Evolutionary conservation across 2,888 invertebrate genomes (phyloP).

Genomic region (Pterobdella sp.): DNA sequence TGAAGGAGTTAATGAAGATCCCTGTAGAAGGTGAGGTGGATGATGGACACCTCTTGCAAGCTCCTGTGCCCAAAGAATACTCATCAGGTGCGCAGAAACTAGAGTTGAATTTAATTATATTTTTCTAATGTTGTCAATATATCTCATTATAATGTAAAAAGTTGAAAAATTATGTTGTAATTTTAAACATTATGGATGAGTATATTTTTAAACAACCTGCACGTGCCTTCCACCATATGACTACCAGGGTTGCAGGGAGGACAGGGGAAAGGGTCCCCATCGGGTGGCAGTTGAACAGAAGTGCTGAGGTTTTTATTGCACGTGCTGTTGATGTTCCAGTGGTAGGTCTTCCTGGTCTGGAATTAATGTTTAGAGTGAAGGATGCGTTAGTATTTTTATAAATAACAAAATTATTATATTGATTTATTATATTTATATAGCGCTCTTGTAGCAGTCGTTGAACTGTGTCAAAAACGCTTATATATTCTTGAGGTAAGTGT

Average conservation of each 20-base stretch:
- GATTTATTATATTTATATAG: neutral
- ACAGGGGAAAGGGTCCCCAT: conserved; percentile 48
- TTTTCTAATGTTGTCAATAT: neutral
- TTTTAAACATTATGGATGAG: neutral
- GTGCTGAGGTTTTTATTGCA: conserved; percentile 53
- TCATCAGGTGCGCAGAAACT: conserved; percentile 53
- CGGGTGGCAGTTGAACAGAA: conserved; percentile 50
- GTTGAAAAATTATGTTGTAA: neutral
- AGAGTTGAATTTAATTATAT: neutral
- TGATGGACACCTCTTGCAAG: conserved; percentile 33
- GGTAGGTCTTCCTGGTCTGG: conserved; percentile 53
- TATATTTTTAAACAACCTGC: conserved; percentile 40
- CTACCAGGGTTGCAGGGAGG: conserved; percentile 57
- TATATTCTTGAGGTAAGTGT: neutral
- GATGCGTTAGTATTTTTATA: neutral
- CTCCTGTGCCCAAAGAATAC: conserved; percentile 40
- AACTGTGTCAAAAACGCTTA: neutral
- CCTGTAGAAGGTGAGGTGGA: conserved; percentile 56
- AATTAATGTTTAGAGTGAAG: neutral
- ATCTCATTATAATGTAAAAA: neutral
- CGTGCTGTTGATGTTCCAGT: conserved; percentile 56
- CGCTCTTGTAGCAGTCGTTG: neutral
- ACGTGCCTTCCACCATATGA: conserved; percentile 48
- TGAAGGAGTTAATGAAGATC: conserved; percentile 48
- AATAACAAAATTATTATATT: neutral